phyloP scores from a whole-genome alignment of 2,797 vertebrate species.

The Hylomyscus alleni region DNA sequence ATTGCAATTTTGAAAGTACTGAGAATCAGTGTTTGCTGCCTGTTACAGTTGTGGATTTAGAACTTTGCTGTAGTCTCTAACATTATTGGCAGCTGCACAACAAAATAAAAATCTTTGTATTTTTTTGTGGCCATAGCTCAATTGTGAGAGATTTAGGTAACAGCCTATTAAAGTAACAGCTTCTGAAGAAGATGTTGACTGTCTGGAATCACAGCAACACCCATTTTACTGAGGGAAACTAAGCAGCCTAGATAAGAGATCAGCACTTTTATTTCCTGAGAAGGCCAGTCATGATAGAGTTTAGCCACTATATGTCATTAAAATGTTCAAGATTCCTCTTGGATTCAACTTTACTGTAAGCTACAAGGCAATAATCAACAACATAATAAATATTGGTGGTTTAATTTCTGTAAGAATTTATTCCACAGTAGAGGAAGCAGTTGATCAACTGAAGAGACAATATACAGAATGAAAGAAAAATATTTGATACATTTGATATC shows the following conservation, averaged over 20 bases:
- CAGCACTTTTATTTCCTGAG: not conserved
- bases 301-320: not conserved
- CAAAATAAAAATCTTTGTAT: not conserved
- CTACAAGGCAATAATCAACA: not conserved
- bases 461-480: not conserved
- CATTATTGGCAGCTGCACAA: not conserved
- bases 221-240: not conserved
- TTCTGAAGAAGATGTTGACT: not conserved
- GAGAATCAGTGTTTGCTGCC: not conserved
- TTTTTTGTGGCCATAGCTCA: not conserved
- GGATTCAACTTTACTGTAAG: not conserved
- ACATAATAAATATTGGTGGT: not conserved
- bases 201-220: not conserved
- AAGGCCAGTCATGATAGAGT: not conserved
- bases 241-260: not conserved
- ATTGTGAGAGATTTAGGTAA: accelerated
- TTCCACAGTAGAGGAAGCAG: not conserved
- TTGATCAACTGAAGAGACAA: not conserved
- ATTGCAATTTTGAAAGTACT: not conserved
- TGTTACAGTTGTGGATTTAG: not conserved
- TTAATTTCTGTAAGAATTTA: slow-evolving; percentile 37
- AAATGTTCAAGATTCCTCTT: not conserved
- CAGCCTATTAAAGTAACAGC: not conserved
- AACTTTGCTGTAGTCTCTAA: not conserved
- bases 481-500: not conserved